Percentiles rank a stretch among this genome's conserved stretches.
phyloP scores from a whole-genome alignment of 2,797 vertebrate species.

The Rallus crepitans region DNA sequence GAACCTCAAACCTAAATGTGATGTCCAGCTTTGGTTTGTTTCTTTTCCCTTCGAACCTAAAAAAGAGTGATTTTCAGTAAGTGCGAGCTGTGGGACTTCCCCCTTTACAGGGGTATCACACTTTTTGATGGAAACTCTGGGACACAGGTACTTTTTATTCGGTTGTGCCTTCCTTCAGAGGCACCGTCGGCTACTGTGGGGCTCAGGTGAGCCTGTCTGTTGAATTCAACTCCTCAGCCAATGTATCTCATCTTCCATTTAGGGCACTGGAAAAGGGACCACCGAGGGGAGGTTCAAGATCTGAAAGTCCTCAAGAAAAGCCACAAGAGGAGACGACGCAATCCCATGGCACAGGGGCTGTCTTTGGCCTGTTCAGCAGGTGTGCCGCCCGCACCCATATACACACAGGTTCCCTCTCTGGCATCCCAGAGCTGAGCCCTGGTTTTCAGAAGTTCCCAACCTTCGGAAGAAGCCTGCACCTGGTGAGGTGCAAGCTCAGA shows the following conservation, averaged over 20 bases:
- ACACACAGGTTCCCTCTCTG: not conserved
- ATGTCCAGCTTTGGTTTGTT: slow-evolving; percentile 23
- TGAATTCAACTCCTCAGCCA: not conserved
- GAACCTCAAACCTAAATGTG: slow-evolving; percentile 27
- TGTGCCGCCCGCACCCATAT: not conserved
- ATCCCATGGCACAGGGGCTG: not conserved
- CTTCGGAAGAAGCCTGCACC: not conserved
- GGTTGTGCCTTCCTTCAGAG: not conserved
- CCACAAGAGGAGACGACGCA: not conserved
- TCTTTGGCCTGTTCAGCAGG: not conserved
- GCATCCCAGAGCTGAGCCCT: not conserved
- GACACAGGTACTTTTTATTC: not conserved
- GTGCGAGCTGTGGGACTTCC: not conserved
- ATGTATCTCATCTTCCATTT: not conserved
- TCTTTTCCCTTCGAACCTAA: not conserved
- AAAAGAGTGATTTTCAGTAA: slow-evolving; percentile 46
- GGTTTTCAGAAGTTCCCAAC: not conserved
- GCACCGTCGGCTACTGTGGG: not conserved
- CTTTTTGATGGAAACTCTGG: not conserved
- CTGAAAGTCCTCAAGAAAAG: not conserved
- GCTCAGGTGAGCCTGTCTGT: not conserved
- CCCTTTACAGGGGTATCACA: not conserved
- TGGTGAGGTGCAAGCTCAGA: too few species aligned
- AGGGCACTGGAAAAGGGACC: not conserved
- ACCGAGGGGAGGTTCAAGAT: rapidly evolving